phyloP scores from a whole-genome alignment of 2,888 invertebrate species.

The Tortricodes alternella region DNA sequence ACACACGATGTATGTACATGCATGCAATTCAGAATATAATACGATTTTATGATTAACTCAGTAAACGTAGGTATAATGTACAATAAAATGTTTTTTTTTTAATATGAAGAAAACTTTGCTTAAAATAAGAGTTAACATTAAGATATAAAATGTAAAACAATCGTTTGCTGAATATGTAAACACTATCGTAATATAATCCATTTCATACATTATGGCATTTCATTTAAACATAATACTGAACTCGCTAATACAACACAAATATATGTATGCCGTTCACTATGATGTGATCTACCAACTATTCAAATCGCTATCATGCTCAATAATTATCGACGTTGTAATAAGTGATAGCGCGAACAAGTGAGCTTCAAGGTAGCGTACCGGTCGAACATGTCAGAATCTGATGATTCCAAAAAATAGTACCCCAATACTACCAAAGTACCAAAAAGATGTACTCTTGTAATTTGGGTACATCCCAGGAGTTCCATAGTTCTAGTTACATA shows the following conservation, averaged over 20 bases:
- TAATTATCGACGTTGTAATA: constrained; percentile 50
- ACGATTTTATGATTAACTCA: constrained; percentile 60
- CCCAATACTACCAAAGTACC: too few relatives aligned
- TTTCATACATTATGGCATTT: constrained; percentile 79
- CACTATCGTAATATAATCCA: constrained; percentile 67
- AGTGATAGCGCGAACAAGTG: constrained; percentile 35
- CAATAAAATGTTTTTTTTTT: constrained; percentile 57
- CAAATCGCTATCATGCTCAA: constrained; percentile 33
- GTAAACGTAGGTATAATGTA: constrained; percentile 66
- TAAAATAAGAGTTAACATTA: constrained; percentile 61
- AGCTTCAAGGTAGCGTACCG: too few relatives aligned
- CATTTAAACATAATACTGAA: constrained; percentile 77
- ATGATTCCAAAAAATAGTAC: too few relatives aligned
- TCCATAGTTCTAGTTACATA: too few relatives aligned
- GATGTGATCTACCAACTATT: constrained; percentile 34
- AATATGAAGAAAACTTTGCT: constrained; percentile 58
- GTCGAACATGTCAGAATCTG: too few relatives aligned
- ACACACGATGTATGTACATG: constrained; percentile 82
- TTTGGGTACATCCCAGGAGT: too few relatives aligned
- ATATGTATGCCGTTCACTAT: constrained; percentile 65
- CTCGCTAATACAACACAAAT: constrained; percentile 79
- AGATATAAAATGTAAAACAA: constrained; percentile 60
- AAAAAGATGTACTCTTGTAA: too few relatives aligned
- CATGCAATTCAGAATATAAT: constrained; percentile 71
- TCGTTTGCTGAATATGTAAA: constrained; percentile 53